A percentile compares a stretch with the other conserved stretches of the same genome.
Evolutionary conservation across 2,113 vertebrate genomes (phyloP).

Genomic region (Plotosus lineatus): DNA sequence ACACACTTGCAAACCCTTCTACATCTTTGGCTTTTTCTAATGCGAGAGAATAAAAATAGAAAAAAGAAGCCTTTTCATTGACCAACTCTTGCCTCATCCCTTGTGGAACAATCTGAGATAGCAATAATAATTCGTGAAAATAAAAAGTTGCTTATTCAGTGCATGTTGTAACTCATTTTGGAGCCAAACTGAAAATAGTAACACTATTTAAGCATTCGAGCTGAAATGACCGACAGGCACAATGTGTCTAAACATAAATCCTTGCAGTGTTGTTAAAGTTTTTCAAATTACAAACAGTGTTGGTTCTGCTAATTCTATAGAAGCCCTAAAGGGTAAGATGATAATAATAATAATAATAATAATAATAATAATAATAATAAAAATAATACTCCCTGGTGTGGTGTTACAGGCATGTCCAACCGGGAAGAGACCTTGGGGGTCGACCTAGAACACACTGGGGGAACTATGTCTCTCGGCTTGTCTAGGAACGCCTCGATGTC

Average conservation of each 20-base stretch:
- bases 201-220: background rate
- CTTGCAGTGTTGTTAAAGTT: background rate
- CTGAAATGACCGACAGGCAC: background rate
- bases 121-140: background rate
- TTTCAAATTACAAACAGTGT: background rate
- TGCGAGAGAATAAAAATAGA: background rate
- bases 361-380: no score
- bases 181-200: background rate
- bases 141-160: background rate
- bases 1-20: slow-evolving; percentile 24
- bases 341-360: background rate
- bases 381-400: no score
- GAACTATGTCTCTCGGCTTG: no score
- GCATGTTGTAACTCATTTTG: background rate
- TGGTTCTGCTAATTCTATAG: background rate
- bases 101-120: background rate
- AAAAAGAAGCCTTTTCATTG: background rate
- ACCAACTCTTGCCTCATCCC: background rate
- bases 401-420: no score
- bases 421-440: no score
- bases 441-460: no score
- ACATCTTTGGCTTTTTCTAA: background rate
- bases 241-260: slow-evolving; percentile 1
- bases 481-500: no score
- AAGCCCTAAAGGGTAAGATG: background rate